Conservation (phyloP, 2,797 vertebrate genomes). For the Halcyon leucocephala region DNA sequence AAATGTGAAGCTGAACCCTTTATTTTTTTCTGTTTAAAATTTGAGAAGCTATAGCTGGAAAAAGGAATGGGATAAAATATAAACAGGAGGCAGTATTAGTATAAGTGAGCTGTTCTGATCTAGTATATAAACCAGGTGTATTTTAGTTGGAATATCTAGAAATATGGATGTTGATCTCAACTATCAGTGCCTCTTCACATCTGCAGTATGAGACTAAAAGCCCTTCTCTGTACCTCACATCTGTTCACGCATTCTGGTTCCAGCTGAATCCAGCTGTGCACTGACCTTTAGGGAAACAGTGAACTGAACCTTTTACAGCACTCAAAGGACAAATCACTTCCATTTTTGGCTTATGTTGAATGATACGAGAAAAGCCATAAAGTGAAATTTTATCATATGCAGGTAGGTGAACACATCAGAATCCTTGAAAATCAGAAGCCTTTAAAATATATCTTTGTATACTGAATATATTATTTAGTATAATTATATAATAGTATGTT, state of each 20-base stretch:
- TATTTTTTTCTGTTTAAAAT: not conserved
- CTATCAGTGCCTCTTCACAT: not conserved
- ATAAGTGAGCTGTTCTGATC: not conserved
- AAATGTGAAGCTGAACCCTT: not conserved
- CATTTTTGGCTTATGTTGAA: not conserved
- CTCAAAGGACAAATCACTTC: not conserved
- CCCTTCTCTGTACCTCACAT: not conserved
- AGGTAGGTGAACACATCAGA: too few species aligned
- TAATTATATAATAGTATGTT: not conserved
- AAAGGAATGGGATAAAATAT: not conserved
- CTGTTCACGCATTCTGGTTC: not conserved
- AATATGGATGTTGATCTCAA: not conserved
- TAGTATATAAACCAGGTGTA: not conserved
- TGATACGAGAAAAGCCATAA: not conserved
- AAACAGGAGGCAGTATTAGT: not conserved
- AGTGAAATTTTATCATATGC: not conserved
- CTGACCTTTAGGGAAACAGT: not conserved
- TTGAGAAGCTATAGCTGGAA: not conserved
- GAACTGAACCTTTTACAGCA: not conserved
- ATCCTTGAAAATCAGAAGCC: not conserved
- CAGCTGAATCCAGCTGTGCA: not conserved
- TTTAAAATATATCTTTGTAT: not conserved
- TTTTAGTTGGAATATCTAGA: not conserved
- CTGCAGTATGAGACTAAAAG: not conserved
- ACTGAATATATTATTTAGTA: not conserved